phyloP scores from a whole-genome alignment of 2,797 vertebrate genomes.

The Anguilla marmorata region DNA sequence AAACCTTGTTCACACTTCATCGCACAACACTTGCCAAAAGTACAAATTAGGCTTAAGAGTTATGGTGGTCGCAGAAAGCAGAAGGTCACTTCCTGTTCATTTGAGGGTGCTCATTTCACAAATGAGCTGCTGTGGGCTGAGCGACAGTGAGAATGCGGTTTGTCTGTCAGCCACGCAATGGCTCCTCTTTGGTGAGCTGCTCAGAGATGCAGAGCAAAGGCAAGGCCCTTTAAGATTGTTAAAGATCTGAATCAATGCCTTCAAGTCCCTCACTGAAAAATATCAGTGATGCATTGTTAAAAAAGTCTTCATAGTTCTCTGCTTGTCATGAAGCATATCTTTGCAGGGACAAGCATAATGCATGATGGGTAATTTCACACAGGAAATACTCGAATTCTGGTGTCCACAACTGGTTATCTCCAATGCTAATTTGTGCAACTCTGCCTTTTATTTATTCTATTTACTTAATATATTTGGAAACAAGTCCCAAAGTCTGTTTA shows the following conservation, averaged over 20 bases:
- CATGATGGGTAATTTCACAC: not conserved
- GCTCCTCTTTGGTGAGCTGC: not conserved
- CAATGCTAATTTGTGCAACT: not conserved
- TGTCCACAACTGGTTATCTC: not conserved
- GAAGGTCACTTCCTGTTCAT: not conserved
- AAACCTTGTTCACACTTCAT: not conserved
- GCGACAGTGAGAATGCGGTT: not conserved
- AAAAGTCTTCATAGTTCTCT: not conserved
- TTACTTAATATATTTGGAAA: not conserved
- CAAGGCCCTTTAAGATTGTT: not conserved
- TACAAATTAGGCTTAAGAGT: not conserved
- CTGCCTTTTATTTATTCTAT: not conserved
- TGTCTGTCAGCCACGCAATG: not conserved
- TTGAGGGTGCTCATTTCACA: not conserved
- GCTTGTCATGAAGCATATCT: not conserved
- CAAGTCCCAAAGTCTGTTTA: no score
- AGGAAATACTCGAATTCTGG: not conserved
- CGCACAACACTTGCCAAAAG: no score
- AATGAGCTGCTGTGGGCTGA: not conserved
- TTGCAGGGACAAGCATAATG: not conserved
- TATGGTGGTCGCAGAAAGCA: not conserved
- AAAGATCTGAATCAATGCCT: not conserved
- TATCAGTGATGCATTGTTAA: not conserved
- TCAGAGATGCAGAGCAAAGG: not conserved
- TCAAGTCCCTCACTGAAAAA: not conserved